Percentiles rank a stretch among this genome's conserved stretches.
Conservation (phyloP, 2,888 invertebrate genomes). For the Serripes groenlandicus region DNA sequence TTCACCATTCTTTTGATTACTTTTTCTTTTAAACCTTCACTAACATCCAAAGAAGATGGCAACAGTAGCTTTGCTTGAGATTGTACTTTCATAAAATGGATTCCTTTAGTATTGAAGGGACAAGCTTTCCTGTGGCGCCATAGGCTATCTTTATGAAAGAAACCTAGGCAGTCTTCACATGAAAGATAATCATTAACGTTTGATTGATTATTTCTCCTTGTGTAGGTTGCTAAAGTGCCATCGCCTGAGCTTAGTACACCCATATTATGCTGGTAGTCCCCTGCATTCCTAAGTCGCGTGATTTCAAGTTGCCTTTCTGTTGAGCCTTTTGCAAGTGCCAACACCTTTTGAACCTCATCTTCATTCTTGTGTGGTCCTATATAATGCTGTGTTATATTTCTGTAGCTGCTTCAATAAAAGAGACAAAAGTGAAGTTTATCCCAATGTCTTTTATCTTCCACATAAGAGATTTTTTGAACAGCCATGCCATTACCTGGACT, state of each 20-base stretch:
- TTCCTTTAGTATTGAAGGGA: constrained; percentile 9
- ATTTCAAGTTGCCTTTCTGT: constrained; percentile 30
- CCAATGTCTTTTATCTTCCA: constrained; percentile 28
- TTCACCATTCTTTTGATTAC: constrained; percentile 31
- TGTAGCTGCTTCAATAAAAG: constrained; percentile 25
- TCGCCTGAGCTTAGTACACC: constrained; percentile 41
- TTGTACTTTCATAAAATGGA: constrained; percentile 23
- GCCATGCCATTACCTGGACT: neutral
- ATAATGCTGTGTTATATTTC: constrained; percentile 51
- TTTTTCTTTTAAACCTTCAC: constrained; percentile 33
- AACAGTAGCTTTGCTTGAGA: constrained; percentile 35
- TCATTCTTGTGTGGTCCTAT: constrained; percentile 30
- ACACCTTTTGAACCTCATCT: constrained; percentile 29
- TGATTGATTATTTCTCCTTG: constrained; percentile 16
- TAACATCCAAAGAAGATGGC: constrained; percentile 22
- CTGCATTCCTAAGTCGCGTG: constrained; percentile 44
- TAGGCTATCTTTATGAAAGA: constrained; percentile 23
- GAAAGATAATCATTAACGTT: constrained; percentile 22
- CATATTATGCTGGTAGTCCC: constrained; percentile 50
- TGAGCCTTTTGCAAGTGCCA: constrained; percentile 23
- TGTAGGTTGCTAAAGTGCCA: constrained; percentile 29
- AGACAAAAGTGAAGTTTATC: constrained; percentile 46
- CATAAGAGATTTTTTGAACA: constrained; percentile 29
- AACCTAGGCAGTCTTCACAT: constrained; percentile 34
- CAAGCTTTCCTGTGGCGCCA: constrained; percentile 33